Conservation (phyloP, 2,797 vertebrate genomes). For the Cygnus olor region DNA sequence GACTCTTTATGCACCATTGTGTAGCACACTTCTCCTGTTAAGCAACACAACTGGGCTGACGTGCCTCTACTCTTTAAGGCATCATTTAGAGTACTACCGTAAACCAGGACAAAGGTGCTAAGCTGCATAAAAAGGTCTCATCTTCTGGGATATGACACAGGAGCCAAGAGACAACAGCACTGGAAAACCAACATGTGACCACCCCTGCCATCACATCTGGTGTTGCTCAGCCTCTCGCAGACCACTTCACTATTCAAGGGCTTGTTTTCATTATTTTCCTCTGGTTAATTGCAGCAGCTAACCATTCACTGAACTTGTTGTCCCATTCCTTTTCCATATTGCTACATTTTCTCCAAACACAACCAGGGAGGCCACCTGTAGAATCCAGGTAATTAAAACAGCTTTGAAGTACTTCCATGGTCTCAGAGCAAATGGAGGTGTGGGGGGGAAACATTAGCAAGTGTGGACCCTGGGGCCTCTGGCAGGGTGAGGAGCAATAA, state of each 20-base stretch:
- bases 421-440: neutral
- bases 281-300: neutral
- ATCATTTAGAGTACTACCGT: neutral
- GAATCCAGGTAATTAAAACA: neutral
- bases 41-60: neutral
- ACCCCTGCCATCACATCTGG: neutral
- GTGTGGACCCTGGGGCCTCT: neutral
- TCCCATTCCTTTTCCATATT: neutral
- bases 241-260: neutral
- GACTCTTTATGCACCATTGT: neutral
- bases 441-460: neutral
- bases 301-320: neutral
- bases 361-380: neutral
- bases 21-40: neutral
- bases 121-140: neutral
- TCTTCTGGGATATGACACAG: neutral
- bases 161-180: neutral
- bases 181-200: neutral
- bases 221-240: neutral
- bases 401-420: fast-evolving
- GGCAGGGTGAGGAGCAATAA: neutral
- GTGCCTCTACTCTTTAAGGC: neutral
- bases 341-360: neutral
- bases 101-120: neutral
- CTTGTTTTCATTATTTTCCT: neutral